phyloP scores from a whole-genome alignment of 92 coral and sea anemone genomes.

The Zoanthus gigantus region DNA sequence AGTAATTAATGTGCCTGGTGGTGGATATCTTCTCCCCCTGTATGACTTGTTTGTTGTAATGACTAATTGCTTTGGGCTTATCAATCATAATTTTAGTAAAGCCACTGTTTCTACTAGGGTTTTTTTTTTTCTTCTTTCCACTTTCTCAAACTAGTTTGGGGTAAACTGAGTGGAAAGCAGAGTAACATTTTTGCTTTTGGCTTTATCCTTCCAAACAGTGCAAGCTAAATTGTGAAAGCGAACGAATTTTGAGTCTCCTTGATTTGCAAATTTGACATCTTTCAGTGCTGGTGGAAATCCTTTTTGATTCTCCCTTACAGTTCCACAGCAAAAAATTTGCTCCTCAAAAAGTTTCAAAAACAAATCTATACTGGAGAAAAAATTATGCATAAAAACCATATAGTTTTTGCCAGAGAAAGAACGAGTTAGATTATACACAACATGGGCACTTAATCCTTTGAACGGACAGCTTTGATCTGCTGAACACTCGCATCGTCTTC shows the following conservation, averaged over 20 bases:
- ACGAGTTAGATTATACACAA: neutral
- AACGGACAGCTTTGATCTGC: neutral
- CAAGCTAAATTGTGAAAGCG: too few species aligned
- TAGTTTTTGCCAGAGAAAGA: slow-evolving; percentile 21
- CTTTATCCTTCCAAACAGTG: too few species aligned
- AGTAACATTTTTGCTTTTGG: too few species aligned
- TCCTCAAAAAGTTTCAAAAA: slow-evolving; percentile 1
- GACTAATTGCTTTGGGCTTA: too few species aligned
- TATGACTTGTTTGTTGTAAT: too few species aligned
- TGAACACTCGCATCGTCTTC: slow-evolving; percentile 15
- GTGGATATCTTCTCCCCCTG: too few species aligned
- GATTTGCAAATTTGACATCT: slow-evolving; percentile 8
- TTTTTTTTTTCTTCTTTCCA: too few species aligned
- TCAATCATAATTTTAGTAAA: too few species aligned
- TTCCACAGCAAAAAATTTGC: slow-evolving; percentile 15
- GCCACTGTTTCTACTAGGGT: too few species aligned
- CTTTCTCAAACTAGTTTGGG: too few species aligned
- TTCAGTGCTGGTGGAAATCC: slow-evolving; percentile 30
- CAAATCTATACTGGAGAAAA: slow-evolving; percentile 22
- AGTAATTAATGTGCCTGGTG: neutral
- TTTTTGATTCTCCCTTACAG: slow-evolving; percentile 13
- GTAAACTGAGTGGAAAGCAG: too few species aligned
- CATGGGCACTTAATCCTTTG: slow-evolving; percentile 4
- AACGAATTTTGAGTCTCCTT: slow-evolving; percentile 6
- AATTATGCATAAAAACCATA: slow-evolving; percentile 46